Evolutionary conservation across 2,113 vertebrate genomes (phyloP).

Genomic region (Sphaerodactylus townsendi): DNA sequence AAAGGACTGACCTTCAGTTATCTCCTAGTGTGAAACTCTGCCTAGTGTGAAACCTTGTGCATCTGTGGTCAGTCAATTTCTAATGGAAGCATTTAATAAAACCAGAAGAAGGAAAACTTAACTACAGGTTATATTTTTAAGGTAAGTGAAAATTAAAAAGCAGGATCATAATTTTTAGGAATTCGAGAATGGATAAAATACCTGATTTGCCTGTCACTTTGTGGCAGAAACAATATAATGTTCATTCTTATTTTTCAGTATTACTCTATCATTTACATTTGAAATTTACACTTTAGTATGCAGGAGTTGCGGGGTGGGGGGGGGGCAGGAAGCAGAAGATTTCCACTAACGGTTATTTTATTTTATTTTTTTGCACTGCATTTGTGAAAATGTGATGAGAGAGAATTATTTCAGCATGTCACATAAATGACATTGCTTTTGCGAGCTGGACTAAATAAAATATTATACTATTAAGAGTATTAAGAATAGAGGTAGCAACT

Average conservation of each 20-base stretch:
- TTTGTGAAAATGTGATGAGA: background rate
- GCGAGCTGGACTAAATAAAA: background rate
- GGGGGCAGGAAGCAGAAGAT: background rate
- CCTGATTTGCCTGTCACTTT: slow-evolving; percentile 39
- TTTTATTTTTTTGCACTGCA: background rate
- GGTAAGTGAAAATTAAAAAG: background rate
- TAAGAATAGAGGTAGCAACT: background rate
- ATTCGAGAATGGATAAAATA: background rate
- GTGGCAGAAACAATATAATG: background rate
- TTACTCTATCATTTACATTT: slow-evolving; percentile 38
- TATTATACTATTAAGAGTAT: background rate
- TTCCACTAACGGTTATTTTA: background rate
- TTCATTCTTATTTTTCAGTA: slow-evolving; percentile 14
- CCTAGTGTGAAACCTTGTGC: slow-evolving; percentile 30
- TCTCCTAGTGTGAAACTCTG: slow-evolving; percentile 3
- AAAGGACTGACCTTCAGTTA: background rate
- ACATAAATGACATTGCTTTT: background rate
- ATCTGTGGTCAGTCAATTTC: slow-evolving; percentile 31
- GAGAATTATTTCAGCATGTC: background rate
- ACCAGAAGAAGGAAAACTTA: background rate
- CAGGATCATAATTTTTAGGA: background rate
- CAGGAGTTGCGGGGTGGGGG: no score
- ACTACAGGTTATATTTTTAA: background rate
- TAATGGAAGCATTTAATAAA: background rate
- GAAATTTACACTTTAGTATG: slow-evolving; percentile 10